These are phyloP conservation scores for Napeogenes inachia DNA, from an alignment of 2,888 invertebrate genomes.

Conservation along the genomic window DNA sequence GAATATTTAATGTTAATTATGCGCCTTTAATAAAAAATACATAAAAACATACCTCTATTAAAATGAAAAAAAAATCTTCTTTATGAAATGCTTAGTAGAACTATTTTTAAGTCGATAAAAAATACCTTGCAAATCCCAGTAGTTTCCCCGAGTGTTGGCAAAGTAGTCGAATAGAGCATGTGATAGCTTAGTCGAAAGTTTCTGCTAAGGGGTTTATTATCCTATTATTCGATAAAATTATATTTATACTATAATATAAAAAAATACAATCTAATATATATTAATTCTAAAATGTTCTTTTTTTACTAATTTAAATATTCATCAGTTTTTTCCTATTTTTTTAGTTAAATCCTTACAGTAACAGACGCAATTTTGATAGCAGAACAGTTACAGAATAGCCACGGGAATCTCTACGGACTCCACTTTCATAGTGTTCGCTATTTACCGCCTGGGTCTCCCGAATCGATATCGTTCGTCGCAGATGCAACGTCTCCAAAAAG, in stretches of 20 bases:
- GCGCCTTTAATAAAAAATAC: too few species aligned
- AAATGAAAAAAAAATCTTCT: too few species aligned
- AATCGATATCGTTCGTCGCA: conserved; percentile 65
- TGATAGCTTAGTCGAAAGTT: conserved; percentile 66
- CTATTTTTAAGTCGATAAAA: conserved; percentile 55
- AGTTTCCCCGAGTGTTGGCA: conserved; percentile 52
- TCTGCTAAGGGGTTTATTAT: conserved; percentile 43
- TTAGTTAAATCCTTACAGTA: too few species aligned
- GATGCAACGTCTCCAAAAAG: conserved; percentile 42
- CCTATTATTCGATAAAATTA: conserved; percentile 22
- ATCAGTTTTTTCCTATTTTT: too few species aligned
- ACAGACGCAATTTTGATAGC: conserved; percentile 8
- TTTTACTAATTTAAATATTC: too few species aligned
- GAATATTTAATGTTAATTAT: too few species aligned
- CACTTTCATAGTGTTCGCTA: conserved; percentile 61
- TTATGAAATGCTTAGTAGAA: conserved; percentile 17
- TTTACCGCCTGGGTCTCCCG: conserved; percentile 60
- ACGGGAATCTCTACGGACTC: conserved; percentile 52
- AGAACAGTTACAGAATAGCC: conserved; percentile 42
- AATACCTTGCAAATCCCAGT: conserved; percentile 63
- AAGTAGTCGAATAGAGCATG: conserved; percentile 60
- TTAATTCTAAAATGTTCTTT: too few species aligned
- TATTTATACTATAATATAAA: background rate
- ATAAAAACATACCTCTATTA: too few species aligned
- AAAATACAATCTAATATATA: background rate